Base-by-base conservation (phyloP, 2,888 invertebrate species). In the Papilio elwesi region DNA sequence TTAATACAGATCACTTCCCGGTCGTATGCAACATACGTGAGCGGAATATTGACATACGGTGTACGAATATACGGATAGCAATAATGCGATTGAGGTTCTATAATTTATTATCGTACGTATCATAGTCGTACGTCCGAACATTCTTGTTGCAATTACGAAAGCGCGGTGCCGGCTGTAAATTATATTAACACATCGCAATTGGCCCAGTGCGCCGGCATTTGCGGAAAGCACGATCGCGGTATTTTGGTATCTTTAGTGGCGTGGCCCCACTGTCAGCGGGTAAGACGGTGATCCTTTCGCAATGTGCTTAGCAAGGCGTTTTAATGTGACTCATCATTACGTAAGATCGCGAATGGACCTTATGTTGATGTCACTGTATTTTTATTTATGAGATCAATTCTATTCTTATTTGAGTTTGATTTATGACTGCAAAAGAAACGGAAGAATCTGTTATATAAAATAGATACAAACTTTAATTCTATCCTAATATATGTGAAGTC, bases 121-220 rank as follows among this genome's bases (percentile, higher is more conserved):
- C 26, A 26, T 26, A 26, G 26, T 26, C 71, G 64, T 73, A 69
- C 26, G 26, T 64, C 48, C 51, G 38, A 57, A 64, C 69, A 68
- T 68, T 75, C 67, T 76, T 79, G 79, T 80, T 77, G 81, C 80
- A 85, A 84, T 90, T 85, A 85, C 85, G 87, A 88, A 89, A 90
- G 85, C 84, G 82, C 78, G 84, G 51, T 65, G 62, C 75, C 77
- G 78, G 80, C 83, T 82, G 90, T 91, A 91, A 92, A 91, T 92
- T 91, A 90, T 92, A 92, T 92, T 91, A 92, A 92, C 91, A 92
- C 92, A 92, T 92, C 89, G 89, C 86, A 89, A 90, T 89, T 85
- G 86, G 83, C 79, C 72, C 76, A 83, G 82, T 81, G 83, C 80
- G 78, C 78, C 87, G 90, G 86, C 89, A 90, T 91, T 91, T 89